phyloP scores from a whole-genome alignment of 1,140 invertebrate genomes.

The Drosophila tsacasi region DNA sequence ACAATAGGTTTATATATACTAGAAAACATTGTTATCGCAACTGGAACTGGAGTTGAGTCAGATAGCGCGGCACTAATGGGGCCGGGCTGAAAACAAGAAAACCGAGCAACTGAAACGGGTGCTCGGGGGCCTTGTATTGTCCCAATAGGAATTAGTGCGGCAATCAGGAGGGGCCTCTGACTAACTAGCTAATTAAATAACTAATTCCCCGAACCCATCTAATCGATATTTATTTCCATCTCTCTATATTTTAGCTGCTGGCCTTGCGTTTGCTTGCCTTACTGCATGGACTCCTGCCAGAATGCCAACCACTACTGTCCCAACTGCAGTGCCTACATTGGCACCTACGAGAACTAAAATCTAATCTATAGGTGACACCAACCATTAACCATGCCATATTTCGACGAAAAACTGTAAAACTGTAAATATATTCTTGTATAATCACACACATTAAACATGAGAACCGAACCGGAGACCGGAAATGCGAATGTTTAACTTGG shows the following conservation, averaged over 20 bases:
- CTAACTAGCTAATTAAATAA: constrained; percentile 1
- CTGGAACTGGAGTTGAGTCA: constrained; percentile 59
- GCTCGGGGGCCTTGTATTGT: constrained; percentile 3
- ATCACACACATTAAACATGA: constrained; percentile 24
- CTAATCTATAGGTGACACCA: constrained; percentile 1
- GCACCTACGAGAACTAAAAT: constrained; percentile 85
- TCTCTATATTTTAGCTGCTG: constrained; percentile 52
- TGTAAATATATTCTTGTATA: constrained; percentile 38
- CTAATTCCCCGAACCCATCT: constrained; percentile 2
- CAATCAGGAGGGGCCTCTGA: not conserved
- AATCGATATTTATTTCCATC: not conserved
- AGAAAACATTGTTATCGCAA: constrained; percentile 59
- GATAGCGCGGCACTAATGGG: constrained; percentile 42
- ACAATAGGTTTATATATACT: constrained; percentile 35
- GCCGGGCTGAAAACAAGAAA: constrained; percentile 10
- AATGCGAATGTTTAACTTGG: constrained; percentile 24
- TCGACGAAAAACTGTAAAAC: constrained; percentile 16
- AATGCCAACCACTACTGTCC: constrained; percentile 89
- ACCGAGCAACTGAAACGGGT: not conserved
- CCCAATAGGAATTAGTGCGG: constrained; percentile 20
- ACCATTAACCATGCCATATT: constrained; percentile 16
- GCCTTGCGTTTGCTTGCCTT: constrained; percentile 87
- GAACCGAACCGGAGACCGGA: constrained; percentile 8
- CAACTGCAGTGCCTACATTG: constrained; percentile 88
- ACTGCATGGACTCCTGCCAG: constrained; percentile 89